Evolutionary conservation across 2,797 vertebrate genomes (phyloP).

Genomic region (Notoglanidium macrostoma): DNA sequence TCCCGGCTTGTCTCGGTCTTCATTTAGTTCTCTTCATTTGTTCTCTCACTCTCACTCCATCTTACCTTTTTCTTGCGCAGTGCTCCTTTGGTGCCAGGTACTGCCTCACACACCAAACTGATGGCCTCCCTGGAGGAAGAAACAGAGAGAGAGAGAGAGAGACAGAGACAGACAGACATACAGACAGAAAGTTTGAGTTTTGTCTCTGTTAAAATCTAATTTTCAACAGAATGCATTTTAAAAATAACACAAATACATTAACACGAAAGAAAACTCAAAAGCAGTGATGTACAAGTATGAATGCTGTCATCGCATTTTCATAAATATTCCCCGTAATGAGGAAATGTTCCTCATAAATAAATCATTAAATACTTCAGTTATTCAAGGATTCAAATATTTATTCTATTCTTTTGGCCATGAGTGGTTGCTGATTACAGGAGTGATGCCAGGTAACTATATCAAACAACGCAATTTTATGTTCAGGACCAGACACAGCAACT

Average conservation of each 20-base stretch:
- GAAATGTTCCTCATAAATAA: no score
- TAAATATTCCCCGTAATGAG: no score
- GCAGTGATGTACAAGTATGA: not conserved
- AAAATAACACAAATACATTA: not conserved
- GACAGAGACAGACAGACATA: not conserved
- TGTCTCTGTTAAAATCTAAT: not conserved
- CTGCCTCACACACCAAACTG: conserved; percentile 92
- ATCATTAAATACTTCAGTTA: not conserved
- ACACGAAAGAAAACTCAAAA: not conserved
- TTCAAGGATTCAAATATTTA: not conserved
- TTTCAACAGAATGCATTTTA: not conserved
- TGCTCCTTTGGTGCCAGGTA: conserved; percentile 91
- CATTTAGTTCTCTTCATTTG: conserved; percentile 5
- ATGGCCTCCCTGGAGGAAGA: conserved; percentile 87
- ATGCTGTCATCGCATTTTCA: not conserved
- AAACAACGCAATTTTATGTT: not conserved
- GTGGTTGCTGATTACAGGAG: not conserved
- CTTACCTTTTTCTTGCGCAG: conserved; percentile 96
- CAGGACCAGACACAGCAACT: not conserved
- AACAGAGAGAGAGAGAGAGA: not conserved
- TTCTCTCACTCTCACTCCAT: conserved; percentile 6
- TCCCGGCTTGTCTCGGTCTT: conserved; percentile 20
- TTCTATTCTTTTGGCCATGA: not conserved
- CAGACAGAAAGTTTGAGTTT: not conserved
- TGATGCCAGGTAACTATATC: not conserved